Conservation (phyloP, 2,888 invertebrate genomes). For the Pherbina coryleti region DNA sequence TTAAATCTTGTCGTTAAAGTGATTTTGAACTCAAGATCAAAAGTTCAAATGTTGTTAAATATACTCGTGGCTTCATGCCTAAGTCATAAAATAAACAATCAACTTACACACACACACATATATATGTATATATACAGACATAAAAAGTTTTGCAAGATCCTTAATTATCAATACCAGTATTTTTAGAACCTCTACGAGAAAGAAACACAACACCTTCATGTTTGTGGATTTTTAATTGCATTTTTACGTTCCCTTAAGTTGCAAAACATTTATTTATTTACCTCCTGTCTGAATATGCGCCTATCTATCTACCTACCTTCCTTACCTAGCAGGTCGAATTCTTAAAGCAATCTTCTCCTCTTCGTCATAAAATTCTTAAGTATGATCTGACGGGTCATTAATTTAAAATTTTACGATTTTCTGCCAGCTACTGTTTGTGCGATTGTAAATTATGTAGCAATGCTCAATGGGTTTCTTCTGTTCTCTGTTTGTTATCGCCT, state of each 20-base stretch:
- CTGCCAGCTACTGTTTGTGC: conserved; percentile 64
- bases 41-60: no score
- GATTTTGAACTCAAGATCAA: no score
- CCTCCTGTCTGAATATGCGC: conserved; percentile 11
- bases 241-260: conserved; percentile 25
- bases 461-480: conserved; percentile 51
- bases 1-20: no score
- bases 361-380: conserved; percentile 64
- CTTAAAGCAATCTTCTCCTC: conserved; percentile 20
- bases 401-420: conserved; percentile 64
- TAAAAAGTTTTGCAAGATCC: background rate
- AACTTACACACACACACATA: background rate
- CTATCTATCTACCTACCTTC: background rate
- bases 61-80: no score
- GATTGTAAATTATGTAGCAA: conserved; percentile 64
- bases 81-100: no score
- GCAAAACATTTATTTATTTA: conserved; percentile 9
- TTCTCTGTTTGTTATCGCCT: conserved; percentile 46
- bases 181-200: background rate
- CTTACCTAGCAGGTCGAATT: background rate
- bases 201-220: conserved; percentile 13
- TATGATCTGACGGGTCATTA: conserved; percentile 67
- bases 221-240: conserved; percentile 35
- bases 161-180: background rate
- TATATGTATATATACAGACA: background rate